phyloP scores from a whole-genome alignment of 2,113 vertebrate species.

The Thunnus maccoyii region DNA sequence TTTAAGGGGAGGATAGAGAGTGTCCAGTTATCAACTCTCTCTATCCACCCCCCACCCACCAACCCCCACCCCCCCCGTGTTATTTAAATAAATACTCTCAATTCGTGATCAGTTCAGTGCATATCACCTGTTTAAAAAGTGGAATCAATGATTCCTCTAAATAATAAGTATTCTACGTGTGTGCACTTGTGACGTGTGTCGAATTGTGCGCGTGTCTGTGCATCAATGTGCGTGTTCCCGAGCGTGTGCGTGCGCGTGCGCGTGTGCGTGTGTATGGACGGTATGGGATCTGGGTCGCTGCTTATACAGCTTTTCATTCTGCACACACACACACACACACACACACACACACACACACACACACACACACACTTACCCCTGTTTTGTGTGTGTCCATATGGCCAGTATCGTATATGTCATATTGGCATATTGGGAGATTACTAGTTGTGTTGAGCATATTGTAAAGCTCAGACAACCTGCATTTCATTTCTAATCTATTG shows the following conservation, averaged over 20 bases:
- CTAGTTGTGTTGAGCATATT: not conserved
- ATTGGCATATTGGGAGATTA: not conserved
- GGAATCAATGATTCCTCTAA: not conserved
- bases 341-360: no score
- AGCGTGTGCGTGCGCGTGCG: not conserved
- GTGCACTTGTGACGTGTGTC: not conserved
- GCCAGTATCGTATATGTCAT: not conserved
- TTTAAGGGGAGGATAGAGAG: not conserved
- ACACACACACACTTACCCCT: not conserved
- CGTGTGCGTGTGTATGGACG: not conserved
- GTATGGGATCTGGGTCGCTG: constrained; percentile 16
- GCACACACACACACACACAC: no score
- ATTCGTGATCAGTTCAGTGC: not conserved
- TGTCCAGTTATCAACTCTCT: not conserved
- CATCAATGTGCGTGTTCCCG: not conserved
- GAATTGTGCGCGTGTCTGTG: not conserved
- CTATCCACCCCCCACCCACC: not conserved
- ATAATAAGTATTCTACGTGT: not conserved
- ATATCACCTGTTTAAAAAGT: constrained; percentile 3
- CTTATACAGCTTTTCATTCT: not conserved
- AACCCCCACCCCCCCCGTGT: not conserved
- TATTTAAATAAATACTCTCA: not conserved
- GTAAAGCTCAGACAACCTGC: not conserved
- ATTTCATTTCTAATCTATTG: not conserved
- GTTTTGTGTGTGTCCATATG: not conserved